Evolutionary conservation across 2,113 vertebrate genomes (phyloP).

Genomic region (Columbina picui): DNA sequence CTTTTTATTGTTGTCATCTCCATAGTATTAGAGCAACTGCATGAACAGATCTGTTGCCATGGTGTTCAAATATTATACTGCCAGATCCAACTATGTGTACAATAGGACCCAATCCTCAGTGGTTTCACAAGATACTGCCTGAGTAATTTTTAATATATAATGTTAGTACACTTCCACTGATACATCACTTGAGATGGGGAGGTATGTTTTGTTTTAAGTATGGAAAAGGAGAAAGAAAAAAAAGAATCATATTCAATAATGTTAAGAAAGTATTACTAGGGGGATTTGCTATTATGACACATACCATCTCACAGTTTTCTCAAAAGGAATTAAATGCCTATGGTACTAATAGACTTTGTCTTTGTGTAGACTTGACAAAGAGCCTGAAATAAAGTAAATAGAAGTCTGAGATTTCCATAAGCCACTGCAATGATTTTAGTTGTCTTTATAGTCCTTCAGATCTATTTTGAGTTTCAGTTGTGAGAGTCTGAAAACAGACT

Average conservation of each 20-base stretch:
- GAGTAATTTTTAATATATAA: background rate
- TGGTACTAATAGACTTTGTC: background rate
- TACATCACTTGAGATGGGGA: background rate
- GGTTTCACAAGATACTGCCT: background rate
- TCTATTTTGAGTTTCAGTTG: conserved; percentile 39
- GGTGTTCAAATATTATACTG: background rate
- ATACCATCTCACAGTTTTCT: background rate
- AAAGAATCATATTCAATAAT: background rate
- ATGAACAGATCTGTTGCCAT: background rate
- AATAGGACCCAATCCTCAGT: background rate
- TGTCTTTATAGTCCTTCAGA: background rate
- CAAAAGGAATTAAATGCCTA: background rate
- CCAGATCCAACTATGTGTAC: background rate
- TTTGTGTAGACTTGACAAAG: background rate
- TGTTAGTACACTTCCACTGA: background rate
- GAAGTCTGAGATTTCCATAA: conserved; percentile 10
- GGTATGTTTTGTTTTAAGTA: background rate
- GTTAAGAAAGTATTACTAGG: background rate
- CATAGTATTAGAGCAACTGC: background rate
- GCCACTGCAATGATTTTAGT: conserved; percentile 25
- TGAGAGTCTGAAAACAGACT: conserved; percentile 3
- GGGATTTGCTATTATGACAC: background rate
- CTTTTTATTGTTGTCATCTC: background rate
- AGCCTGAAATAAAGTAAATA: background rate
- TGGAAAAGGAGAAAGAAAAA: background rate